These are phyloP conservation scores for Megathymus violae DNA, from an alignment of 1,140 invertebrate species.

Conservation along the genomic window DNA sequence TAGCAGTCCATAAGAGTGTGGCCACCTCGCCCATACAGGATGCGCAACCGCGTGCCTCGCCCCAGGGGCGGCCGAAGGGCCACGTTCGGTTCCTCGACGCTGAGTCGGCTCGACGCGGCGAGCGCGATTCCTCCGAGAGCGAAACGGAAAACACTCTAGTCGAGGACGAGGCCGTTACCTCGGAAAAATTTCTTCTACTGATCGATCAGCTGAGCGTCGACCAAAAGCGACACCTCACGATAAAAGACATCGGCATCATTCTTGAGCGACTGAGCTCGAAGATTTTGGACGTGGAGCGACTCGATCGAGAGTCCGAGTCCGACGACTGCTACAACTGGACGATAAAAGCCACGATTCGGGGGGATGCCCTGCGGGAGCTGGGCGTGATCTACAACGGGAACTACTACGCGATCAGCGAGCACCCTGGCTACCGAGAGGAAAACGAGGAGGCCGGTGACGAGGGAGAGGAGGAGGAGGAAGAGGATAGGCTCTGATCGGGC, in stretches of 20 bases:
- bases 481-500: constrained; percentile 90
- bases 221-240: constrained; percentile 94
- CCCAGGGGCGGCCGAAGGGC: constrained; percentile 85
- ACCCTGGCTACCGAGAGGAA: constrained; percentile 95
- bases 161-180: constrained; percentile 94
- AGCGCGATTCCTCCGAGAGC: constrained; percentile 94
- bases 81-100: constrained; percentile 91
- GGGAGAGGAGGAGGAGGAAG: constrained; percentile 91
- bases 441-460: constrained; percentile 92
- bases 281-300: constrained; percentile 95
- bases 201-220: constrained; percentile 96
- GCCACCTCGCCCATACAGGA: constrained; percentile 96
- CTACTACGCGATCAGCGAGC: constrained; percentile 97
- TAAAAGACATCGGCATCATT: constrained; percentile 97
- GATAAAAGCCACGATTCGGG: constrained; percentile 95
- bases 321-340: constrained; percentile 97
- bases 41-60: constrained; percentile 86
- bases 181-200: constrained; percentile 95
- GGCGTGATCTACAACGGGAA: constrained; percentile 98
- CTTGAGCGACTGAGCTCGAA: constrained; percentile 95
- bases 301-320: constrained; percentile 95
- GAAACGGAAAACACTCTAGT: constrained; percentile 96
- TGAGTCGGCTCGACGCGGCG: constrained; percentile 85
- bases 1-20: constrained; percentile 95
- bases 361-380: constrained; percentile 93